A percentile compares a stretch with the other conserved stretches of the same genome.
phyloP scores from a whole-genome alignment of 2,888 invertebrate species.

The Drosophila subquinaria region DNA sequence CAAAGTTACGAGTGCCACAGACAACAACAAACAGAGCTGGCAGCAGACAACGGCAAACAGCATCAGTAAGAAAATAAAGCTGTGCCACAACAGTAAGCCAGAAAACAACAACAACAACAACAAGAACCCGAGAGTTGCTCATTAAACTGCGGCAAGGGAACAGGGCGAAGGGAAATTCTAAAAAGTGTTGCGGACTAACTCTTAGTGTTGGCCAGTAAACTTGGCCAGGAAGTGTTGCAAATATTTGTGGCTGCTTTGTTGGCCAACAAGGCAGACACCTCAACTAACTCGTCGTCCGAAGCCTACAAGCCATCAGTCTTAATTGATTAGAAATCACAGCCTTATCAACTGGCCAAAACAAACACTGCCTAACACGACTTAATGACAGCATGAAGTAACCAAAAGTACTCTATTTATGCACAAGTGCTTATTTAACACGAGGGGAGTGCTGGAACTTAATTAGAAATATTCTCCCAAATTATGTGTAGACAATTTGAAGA shows the following conservation, averaged over 20 bases:
- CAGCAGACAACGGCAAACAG: conserved; percentile 23
- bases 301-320: conserved; percentile 30
- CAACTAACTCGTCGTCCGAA: conserved; percentile 10
- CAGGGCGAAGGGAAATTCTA: background rate
- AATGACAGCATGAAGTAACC: conserved; percentile 12
- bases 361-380: background rate
- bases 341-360: conserved; percentile 21
- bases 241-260: conserved; percentile 46
- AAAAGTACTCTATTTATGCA: conserved; percentile 13
- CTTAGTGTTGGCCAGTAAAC: conserved; percentile 39
- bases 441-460: conserved; percentile 51
- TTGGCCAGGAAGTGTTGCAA: conserved; percentile 42
- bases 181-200: conserved; percentile 43
- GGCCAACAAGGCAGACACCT: conserved; percentile 28
- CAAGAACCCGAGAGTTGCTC: conserved; percentile 39
- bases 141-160: conserved; percentile 46
- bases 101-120: conserved; percentile 32
- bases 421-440: conserved; percentile 1
- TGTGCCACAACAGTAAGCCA: conserved; percentile 62
- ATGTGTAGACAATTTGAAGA: conserved; percentile 67
- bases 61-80: conserved; percentile 55
- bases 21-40: conserved; percentile 43
- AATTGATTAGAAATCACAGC: conserved; percentile 43
- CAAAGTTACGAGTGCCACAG: conserved; percentile 79
- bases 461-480: conserved; percentile 68